Percentiles rank a stretch among this genome's conserved stretches.
phyloP scores from a whole-genome alignment of 2,888 invertebrate species.

The Eupithecia centaureata region DNA sequence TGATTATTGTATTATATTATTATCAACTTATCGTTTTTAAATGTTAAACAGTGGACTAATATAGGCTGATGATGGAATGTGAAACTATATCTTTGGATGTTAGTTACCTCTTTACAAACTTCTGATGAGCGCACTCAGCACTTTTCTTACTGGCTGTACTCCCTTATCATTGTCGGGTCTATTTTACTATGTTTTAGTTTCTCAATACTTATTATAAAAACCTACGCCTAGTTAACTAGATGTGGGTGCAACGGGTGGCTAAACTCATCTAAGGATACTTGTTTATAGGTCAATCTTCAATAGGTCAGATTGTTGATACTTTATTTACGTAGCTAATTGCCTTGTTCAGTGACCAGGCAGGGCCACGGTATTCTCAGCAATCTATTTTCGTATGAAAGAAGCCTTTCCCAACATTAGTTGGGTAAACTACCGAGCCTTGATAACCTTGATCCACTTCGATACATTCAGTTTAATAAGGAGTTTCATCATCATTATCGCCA shows the following conservation, averaged over 20 bases:
- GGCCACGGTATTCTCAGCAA: constrained; percentile 9
- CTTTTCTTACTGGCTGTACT: not conserved
- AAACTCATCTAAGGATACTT: constrained; percentile 12
- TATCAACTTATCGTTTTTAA: too few relatives aligned
- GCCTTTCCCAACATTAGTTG: constrained; percentile 7
- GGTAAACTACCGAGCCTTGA: constrained; percentile 7
- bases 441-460: not conserved
- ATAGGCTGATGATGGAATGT: too few relatives aligned
- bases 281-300: constrained; percentile 28
- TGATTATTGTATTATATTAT: too few relatives aligned
- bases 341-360: constrained; percentile 19
- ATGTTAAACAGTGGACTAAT: too few relatives aligned
- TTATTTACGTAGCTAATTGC: constrained; percentile 12
- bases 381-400: constrained; percentile 10
- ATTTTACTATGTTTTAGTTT: constrained; percentile 1
- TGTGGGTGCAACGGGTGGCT: constrained; percentile 33
- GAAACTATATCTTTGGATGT: too few relatives aligned
- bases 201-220: not conserved
- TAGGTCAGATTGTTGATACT: constrained; percentile 16
- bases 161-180: not conserved
- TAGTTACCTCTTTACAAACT: not conserved
- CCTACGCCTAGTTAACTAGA: constrained; percentile 7
- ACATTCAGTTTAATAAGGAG: not conserved
- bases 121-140: not conserved
- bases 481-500: not conserved